Conservation (phyloP, 2,797 vertebrate genomes). For the Fistularia commersonii region DNA sequence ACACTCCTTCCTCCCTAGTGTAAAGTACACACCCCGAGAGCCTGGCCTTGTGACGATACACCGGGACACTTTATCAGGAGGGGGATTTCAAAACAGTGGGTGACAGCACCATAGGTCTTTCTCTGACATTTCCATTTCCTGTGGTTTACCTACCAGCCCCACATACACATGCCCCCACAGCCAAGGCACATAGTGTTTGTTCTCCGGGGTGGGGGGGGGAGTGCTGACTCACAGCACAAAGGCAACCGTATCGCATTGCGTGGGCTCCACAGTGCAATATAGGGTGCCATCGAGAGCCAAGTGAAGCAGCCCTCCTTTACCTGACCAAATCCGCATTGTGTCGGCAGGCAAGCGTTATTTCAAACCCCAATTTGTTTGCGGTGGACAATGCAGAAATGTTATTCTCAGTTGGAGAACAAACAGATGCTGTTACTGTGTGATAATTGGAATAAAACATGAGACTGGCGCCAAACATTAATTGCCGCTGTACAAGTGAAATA, state of each 20-base stretch:
- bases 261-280: slow-evolving; percentile 28
- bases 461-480: too few relatives aligned
- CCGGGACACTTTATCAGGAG: slow-evolving; percentile 28
- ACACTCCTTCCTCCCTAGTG: too few relatives aligned
- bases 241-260: slow-evolving; percentile 32
- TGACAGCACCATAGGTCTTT: slow-evolving; percentile 38
- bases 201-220: slow-evolving; percentile 32
- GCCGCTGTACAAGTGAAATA: too few relatives aligned
- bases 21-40: too few relatives aligned
- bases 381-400: too few relatives aligned
- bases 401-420: too few relatives aligned
- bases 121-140: slow-evolving; percentile 62
- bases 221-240: slow-evolving; percentile 64
- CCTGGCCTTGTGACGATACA: too few relatives aligned
- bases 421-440: too few relatives aligned
- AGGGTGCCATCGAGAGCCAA: slow-evolving; percentile 35
- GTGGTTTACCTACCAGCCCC: slow-evolving; percentile 36
- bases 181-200: slow-evolving; percentile 45
- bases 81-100: slow-evolving; percentile 32
- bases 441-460: too few relatives aligned
- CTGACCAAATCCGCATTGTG: too few relatives aligned
- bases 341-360: too few relatives aligned
- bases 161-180: slow-evolving; percentile 34
- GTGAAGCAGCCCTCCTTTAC: slow-evolving; percentile 11
- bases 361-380: too few relatives aligned